Evolutionary conservation across 2,113 vertebrate genomes (phyloP), one percentile per base, ranked within the genome.

Genomic region (Glaucomys volans): DNA sequence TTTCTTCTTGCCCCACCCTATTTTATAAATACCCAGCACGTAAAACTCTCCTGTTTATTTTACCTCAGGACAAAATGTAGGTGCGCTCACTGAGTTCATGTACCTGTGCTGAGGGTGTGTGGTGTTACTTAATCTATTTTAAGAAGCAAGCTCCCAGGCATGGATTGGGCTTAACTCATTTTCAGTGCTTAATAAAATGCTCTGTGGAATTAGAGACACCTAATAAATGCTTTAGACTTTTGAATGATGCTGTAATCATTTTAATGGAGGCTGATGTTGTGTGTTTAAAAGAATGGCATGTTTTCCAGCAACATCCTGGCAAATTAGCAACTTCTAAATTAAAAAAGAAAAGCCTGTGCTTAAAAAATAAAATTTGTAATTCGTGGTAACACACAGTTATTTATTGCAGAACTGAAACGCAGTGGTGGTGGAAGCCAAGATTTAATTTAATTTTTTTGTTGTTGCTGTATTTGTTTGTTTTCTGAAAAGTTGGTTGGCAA

Each of bases 291-390:
- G 97, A 97, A 97, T 87, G 81, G 80, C 81, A 81, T 92, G 92
- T 95, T 97, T 97, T 98, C 91, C 92, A 80, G 94, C 62, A 94
- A 88, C 90, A 94, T 98, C 94, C 92, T 97, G 86, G 95, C 92
- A 97, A 97, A 97, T 98, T 97, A 96, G 90, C 96, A 96, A 87
- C 88, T 96, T 97, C 95, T 96, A 96, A 94, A 96, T 97, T 93
- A 32, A 91, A 90, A 92, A 86, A 76, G 77, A 82, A 92, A 93
- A 80, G 75, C 72, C 93, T 95, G 16, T 90, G 75, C 75, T 97
- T 94, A 94, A 88, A 94, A 96, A 97, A 92, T 93, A 86, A 82
- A 95, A 96, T 98, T 84, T 77, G 74, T 90, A 97, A 97, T 57
- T n/a, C 10, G 37, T 30, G 4, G 77, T 81, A 52, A 97, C 94